Conservation (phyloP, 2,888 invertebrate genomes). For the Thumatha senex region DNA sequence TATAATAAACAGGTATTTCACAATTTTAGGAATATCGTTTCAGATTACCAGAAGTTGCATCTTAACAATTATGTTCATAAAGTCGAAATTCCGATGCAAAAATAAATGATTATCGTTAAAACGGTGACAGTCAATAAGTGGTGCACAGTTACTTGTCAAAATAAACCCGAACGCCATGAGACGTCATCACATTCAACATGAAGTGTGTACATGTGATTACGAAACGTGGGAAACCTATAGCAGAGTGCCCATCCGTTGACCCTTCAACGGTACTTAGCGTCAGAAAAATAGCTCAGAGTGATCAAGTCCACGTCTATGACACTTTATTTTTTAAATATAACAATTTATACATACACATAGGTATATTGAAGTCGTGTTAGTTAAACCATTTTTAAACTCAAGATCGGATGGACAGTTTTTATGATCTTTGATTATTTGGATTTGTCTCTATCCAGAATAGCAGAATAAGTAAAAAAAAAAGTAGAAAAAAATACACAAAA, state of each 20-base stretch:
- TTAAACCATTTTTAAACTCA: too few species aligned
- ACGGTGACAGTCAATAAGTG: conserved; percentile 48
- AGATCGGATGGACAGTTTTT: too few species aligned
- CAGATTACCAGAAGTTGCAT: not conserved
- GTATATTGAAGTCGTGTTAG: too few species aligned
- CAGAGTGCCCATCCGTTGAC: conserved; percentile 60
- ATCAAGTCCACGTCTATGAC: not conserved
- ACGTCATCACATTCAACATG: conserved; percentile 40
- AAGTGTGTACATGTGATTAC: conserved; percentile 46
- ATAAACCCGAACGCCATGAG: conserved; percentile 50
- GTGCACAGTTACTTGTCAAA: conserved; percentile 45
- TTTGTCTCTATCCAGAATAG: too few species aligned
- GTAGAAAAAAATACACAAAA: too few species aligned
- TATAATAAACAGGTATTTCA: too few species aligned
- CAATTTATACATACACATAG: too few species aligned
- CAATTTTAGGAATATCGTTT: too few species aligned
- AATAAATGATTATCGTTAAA: conserved; percentile 43
- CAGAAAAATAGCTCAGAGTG: not conserved
- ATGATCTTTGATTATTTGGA: too few species aligned
- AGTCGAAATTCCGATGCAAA: conserved; percentile 22
- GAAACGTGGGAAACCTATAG: conserved; percentile 69
- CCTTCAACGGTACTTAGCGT: conserved; percentile 56
- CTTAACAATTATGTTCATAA: conserved; percentile 15
- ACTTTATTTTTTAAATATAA: too few species aligned
- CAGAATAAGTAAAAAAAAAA: not conserved